Evolutionary conservation across 2,888 invertebrate species (phyloP), one percentile per base, ranked within the genome.

Genomic region (Aleiodes alternator): DNA sequence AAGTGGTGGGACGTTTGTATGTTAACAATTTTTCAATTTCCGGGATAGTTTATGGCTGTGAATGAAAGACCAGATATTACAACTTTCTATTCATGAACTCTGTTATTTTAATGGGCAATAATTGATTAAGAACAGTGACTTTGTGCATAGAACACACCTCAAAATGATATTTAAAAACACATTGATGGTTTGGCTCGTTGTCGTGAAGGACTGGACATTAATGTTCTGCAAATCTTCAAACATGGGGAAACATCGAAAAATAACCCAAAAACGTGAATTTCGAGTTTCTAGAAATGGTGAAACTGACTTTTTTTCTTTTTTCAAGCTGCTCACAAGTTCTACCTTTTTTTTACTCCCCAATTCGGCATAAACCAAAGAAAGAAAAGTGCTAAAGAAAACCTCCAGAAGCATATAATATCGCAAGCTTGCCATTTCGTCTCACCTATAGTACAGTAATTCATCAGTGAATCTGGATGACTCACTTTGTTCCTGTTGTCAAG

Each of bases 381-480:
- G 29, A 14, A 38, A 38, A 61, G 4, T 3, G 3, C 7, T 6
- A 3, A 3, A 1, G 8, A 43, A 43, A 43, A 43, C 4, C 9
- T 9, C 43, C 43, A 9, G 0, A 43, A 43, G 43, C 5, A 8
- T 38, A 38, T 38, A 38, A 12, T 50, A 12, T 16, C 23, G 43
- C 11, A 14, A 53, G 29, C 29, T 48, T 31, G 57, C 4, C 43
- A 3, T 43, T 43, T 1, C 1, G 55, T 61, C 59, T 64, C 70
- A 70, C 75, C 75, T 75, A 70, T 70, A 16, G 59, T n/a, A n/a
- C n/a, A n/a, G n/a, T n/a, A 74, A 61, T 74, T 64, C 82, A 80
- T 82, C 78, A 81, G 77, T 80, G 80, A 86, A 83, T 83, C 78
- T 73, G 76, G 81, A 84, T 87, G 87, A 87, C 82, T 86, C 87